A percentile compares a stretch with the other conserved stretches of the same genome.
phyloP scores from a whole-genome alignment of 2,888 invertebrate genomes.

The Theretra japonica region DNA sequence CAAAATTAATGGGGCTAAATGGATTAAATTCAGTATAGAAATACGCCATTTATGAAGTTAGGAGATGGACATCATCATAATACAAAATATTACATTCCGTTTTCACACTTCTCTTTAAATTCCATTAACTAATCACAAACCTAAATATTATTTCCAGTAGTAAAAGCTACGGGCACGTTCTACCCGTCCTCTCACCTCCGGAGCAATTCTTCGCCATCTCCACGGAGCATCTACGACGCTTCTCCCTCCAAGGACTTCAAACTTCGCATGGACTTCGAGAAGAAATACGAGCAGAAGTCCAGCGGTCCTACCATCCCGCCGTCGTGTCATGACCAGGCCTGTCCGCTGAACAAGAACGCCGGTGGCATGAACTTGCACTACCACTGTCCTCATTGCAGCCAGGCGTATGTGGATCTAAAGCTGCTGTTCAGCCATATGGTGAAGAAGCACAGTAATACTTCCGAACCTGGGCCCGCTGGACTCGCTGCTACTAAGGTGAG shows the following conservation, averaged over 20 bases:
- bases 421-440: slow-evolving; percentile 79
- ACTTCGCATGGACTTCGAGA: slow-evolving; percentile 72
- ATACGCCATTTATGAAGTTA: too few relatives aligned
- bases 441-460: slow-evolving; percentile 76
- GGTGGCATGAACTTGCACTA: slow-evolving; percentile 80
- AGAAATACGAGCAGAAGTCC: slow-evolving; percentile 70
- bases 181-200: slow-evolving; percentile 90
- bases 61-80: too few relatives aligned
- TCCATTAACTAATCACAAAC: slow-evolving; percentile 31
- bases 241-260: slow-evolving; percentile 82
- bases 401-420: slow-evolving; percentile 78
- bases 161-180: slow-evolving; percentile 96
- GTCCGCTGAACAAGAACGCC: slow-evolving; percentile 76
- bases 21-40: too few relatives aligned
- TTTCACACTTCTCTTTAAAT: background rate
- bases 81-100: background rate
- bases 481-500: slow-evolving; percentile 81
- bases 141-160: slow-evolving; percentile 87
- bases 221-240: slow-evolving; percentile 83
- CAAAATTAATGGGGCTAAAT: too few relatives aligned
- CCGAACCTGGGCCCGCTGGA: slow-evolving; percentile 74
- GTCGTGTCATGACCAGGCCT: slow-evolving; percentile 85
- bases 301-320: slow-evolving; percentile 81
- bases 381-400: slow-evolving; percentile 78
- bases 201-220: slow-evolving; percentile 83